Conservation (phyloP, 2,888 invertebrate genomes). For the Pyrocoelia pectoralis region DNA sequence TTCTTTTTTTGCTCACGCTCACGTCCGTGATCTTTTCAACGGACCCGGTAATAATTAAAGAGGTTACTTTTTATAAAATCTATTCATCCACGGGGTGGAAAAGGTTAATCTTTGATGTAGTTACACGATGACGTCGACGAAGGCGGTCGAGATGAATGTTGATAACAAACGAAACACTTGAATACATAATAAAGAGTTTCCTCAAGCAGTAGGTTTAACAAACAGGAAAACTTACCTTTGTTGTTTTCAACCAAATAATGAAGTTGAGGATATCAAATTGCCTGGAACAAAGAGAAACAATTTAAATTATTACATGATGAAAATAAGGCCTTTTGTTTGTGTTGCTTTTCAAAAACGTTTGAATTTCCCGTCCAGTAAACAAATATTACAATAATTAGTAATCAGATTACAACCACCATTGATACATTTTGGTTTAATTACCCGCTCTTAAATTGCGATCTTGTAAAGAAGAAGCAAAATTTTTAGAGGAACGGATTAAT, state of each 20-base stretch:
- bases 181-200: background rate
- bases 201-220: background rate
- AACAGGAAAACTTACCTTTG: conserved; percentile 3
- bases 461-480: no score
- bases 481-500: no score
- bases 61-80: conserved; percentile 14
- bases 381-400: no score
- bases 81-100: conserved; percentile 6
- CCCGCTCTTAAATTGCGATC: no score
- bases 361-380: no score
- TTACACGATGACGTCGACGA: background rate
- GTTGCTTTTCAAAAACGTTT: no score
- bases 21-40: conserved; percentile 7
- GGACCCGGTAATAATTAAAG: conserved; percentile 23
- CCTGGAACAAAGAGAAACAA: conserved; percentile 9
- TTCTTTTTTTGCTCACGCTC: conserved; percentile 15
- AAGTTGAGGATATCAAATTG: background rate
- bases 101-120: conserved; percentile 5
- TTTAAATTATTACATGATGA: conserved; percentile 1
- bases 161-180: background rate
- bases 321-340: no score
- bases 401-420: no score
- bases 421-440: no score
- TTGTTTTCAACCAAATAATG: background rate
- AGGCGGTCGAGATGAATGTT: background rate